These are phyloP conservation scores for Gymnopithys bicolor DNA, from an alignment of 2,797 vertebrate species.

Conservation along the genomic window DNA sequence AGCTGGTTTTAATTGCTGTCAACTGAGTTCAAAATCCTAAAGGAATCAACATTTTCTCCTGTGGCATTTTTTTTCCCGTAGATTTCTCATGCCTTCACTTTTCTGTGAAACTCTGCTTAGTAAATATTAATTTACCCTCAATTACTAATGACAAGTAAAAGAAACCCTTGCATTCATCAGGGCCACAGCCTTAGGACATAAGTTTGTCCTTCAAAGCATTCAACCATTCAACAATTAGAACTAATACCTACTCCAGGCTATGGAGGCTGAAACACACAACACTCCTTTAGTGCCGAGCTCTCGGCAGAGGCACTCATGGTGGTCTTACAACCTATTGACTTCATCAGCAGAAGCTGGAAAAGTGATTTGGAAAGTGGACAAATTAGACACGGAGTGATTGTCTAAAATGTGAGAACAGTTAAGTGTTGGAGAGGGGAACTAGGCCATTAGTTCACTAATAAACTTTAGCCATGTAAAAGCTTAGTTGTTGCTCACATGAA, in stretches of 20 bases:
- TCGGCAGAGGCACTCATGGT: not conserved
- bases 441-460: constrained; percentile 36
- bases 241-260: constrained; percentile 79
- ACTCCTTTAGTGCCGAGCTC: not conserved
- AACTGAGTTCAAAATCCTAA: constrained; percentile 44
- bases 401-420: constrained; percentile 51
- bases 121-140: constrained; percentile 81
- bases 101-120: constrained; percentile 78
- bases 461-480: not conserved
- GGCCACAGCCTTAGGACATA: constrained; percentile 70
- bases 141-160: constrained; percentile 85
- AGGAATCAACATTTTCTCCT: constrained; percentile 17
- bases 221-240: constrained; percentile 79
- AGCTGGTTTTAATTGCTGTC: constrained; percentile 28
- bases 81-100: constrained; percentile 49
- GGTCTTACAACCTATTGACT: constrained; percentile 53
- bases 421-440: not conserved
- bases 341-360: constrained; percentile 73
- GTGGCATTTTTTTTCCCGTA: not conserved
- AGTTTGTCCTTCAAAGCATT: constrained; percentile 82
- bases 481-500: rapidly evolving
- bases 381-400: constrained; percentile 66
- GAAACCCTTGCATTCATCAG: constrained; percentile 74
- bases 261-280: constrained; percentile 45
- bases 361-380: constrained; percentile 75